A percentile compares a stretch with the other conserved stretches of the same genome.
phyloP scores from a whole-genome alignment of 1,140 invertebrate species.

The Streblospio benedicti region DNA sequence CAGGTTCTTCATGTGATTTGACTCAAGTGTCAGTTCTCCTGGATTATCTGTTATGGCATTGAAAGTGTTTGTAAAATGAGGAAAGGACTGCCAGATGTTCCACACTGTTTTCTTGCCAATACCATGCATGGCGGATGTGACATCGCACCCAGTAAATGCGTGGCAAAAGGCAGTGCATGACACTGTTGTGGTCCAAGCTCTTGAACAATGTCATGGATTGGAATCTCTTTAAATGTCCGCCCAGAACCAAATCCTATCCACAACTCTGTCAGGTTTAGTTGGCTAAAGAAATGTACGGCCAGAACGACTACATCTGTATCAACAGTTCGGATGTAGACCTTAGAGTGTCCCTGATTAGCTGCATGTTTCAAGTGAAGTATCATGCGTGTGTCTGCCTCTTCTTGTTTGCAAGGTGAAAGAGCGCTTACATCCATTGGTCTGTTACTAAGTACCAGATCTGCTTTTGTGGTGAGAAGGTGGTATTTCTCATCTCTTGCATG shows the following conservation, averaged over 20 bases:
- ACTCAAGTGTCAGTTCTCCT: no score
- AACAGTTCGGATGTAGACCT: neutral
- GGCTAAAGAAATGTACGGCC: neutral
- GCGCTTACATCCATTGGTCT: neutral
- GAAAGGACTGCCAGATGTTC: no score
- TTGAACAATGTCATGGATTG: neutral
- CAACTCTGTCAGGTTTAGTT: neutral
- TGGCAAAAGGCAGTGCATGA: no score
- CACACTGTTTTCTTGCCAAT: no score
- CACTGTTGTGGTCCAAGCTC: neutral
- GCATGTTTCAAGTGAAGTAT: neutral
- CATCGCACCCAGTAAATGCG: no score
- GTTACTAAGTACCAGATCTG: neutral
- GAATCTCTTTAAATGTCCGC: neutral
- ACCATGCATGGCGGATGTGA: no score
- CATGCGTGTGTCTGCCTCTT: constrained; percentile 3
- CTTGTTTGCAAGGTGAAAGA: neutral
- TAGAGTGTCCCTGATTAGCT: neutral
- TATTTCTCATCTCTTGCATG: no score
- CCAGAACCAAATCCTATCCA: neutral
- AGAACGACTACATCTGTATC: constrained; percentile 1
- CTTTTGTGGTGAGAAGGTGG: no score
- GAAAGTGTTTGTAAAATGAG: no score
- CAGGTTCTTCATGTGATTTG: no score
- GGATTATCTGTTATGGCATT: no score